Evolutionary conservation across 2,113 vertebrate genomes (phyloP).

Genomic region (Sylvietta virens): DNA sequence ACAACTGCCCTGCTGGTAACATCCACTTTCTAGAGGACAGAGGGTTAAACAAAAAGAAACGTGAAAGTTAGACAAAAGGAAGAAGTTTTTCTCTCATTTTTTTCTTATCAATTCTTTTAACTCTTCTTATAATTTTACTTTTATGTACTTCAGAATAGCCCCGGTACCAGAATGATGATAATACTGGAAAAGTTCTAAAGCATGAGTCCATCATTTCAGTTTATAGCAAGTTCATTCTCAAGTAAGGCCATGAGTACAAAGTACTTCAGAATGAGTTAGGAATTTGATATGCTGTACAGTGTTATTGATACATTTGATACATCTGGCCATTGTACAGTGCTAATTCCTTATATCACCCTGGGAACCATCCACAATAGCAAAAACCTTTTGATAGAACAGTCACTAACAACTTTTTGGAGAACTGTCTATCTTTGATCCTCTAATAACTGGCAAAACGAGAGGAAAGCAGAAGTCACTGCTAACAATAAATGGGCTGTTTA

Average conservation of each 20-base stretch:
- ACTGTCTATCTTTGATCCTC: neutral
- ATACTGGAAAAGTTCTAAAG: neutral
- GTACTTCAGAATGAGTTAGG: neutral
- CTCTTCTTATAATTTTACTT: neutral
- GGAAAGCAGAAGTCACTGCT: neutral
- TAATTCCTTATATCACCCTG: neutral
- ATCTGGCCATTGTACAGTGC: neutral
- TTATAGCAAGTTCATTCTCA: neutral
- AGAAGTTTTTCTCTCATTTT: neutral
- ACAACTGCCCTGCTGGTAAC: constrained; percentile 90
- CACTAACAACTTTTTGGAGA: neutral
- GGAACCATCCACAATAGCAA: neutral
- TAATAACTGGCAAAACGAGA: neutral
- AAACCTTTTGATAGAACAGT: neutral
- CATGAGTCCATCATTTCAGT: neutral
- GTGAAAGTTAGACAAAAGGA: neutral
- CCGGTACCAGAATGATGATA: neutral
- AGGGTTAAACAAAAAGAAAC: neutral
- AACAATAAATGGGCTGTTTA: neutral
- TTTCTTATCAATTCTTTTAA: neutral
- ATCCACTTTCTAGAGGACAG: constrained; percentile 85
- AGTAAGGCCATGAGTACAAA: neutral
- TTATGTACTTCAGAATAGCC: neutral
- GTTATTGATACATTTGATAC: neutral
- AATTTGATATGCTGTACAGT: rapidly evolving